Conservation (phyloP, 2,113 vertebrate genomes). For the Furnarius figulus region DNA sequence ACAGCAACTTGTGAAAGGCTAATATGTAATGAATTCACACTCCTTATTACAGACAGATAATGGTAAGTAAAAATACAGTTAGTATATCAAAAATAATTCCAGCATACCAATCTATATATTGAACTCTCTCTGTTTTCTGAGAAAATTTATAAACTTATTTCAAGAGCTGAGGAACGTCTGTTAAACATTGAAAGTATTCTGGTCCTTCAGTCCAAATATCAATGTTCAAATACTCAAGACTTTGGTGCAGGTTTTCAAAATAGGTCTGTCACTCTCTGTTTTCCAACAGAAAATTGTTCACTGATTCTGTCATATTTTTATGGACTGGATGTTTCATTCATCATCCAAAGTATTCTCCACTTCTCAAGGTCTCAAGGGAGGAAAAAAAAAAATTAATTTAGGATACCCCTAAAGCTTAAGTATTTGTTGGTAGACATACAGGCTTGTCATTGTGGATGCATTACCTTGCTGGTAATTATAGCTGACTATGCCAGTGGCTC, state of each 20-base stretch:
- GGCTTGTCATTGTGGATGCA: background rate
- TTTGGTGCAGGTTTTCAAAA: background rate
- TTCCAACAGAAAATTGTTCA: background rate
- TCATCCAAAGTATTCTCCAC: background rate
- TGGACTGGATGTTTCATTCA: background rate
- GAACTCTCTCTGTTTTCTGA: background rate
- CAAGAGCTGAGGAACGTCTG: background rate
- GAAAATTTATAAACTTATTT: background rate
- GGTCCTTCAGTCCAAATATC: background rate
- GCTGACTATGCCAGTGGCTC: background rate
- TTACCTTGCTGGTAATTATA: slow-evolving; percentile 25
- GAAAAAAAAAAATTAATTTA: background rate
- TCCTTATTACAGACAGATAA: background rate
- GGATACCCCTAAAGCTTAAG: slow-evolving; percentile 11
- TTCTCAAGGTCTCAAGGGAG: background rate
- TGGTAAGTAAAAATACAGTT: background rate
- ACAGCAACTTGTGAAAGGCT: background rate
- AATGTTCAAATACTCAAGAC: background rate
- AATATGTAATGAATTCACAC: background rate
- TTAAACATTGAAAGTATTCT: background rate
- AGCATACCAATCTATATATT: background rate
- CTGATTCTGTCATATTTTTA: background rate
- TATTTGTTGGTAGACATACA: slow-evolving; percentile 4
- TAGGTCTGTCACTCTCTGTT: background rate
- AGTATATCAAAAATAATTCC: background rate